Percentiles rank a stretch among this genome's conserved stretches.
Evolutionary conservation across 2,113 vertebrate species (phyloP).

Genomic region (Balaenoptera acutorostrata): DNA sequence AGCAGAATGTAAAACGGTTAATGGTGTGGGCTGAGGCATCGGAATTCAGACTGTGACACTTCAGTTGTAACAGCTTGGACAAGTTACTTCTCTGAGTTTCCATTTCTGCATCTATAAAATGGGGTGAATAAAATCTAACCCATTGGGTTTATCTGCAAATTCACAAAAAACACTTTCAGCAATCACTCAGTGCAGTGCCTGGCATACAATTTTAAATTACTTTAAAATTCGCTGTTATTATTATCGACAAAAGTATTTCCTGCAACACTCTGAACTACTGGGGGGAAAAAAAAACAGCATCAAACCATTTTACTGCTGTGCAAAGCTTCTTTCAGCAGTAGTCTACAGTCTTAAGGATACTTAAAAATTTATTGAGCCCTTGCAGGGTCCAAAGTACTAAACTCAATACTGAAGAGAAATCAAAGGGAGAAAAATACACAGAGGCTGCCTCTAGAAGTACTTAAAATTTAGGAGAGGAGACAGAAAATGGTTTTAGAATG

Average conservation of each 20-base stretch:
- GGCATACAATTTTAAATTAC: neutral
- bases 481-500: neutral
- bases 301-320: neutral
- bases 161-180: neutral
- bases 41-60: neutral
- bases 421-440: neutral
- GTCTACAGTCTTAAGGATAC: neutral
- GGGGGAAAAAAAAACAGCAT: neutral
- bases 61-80: neutral
- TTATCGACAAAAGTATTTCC: neutral
- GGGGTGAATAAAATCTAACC: neutral
- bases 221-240: neutral
- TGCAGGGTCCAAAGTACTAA: neutral
- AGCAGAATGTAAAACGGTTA: accelerated
- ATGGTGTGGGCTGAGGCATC: accelerated
- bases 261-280: neutral
- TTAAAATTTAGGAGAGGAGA: neutral
- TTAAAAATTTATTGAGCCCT: neutral
- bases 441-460: neutral
- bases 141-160: neutral
- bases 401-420: neutral
- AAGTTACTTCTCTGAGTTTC: neutral
- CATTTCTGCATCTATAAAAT: neutral
- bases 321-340: neutral
- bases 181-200: neutral